Base-by-base conservation (phyloP, 2,888 invertebrate species). In the Hoplodrina blanda region DNA sequence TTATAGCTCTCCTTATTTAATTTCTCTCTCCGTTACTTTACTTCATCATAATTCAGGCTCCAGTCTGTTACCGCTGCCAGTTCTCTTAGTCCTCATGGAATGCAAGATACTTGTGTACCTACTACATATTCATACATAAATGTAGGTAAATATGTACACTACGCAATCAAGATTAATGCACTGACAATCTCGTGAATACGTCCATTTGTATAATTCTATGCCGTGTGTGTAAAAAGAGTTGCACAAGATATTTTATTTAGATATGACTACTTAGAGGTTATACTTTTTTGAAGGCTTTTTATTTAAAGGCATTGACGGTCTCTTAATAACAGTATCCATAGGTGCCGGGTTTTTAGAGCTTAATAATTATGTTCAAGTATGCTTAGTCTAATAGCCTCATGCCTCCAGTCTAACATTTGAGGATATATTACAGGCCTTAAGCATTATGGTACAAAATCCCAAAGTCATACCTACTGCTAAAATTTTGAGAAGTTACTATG, bases 151-250 rank as follows among this genome's bases (percentile, higher is more conserved):
- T 41, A 46, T 46, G 46, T 17, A 59, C 17, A 56, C 41, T 53
- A 41, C 59, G 55, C 52, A 61, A 73, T 72, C 50, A 59, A 64
- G 50, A 78, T 52, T 46, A 63, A 62, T 62, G 50, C 44, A 50
- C 49, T n/a, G 15, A 52, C 72, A 74, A 63, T 54, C 53, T 78
- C 44, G 62, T 46, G 53, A 50, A 62, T 69, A 53, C 46, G 25
- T 68, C 50, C 13, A 46, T 72, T 55, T 72, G n/a, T 62, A 54
- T 46, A 30, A 59, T 46, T 76, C 50, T 50, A 41, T 68, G 25
- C 10, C 25, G 13, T 68, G 15, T 37, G 53, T 15, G 19, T 30
- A 10, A 37, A 44, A 46, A 46, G 13, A 50, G 5, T 69, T 50
- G 50, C 52, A 46, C 13, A 44, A 44, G 33, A 44, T 15, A 2